These are phyloP conservation scores for Pollenia griseotomentosa DNA, from an alignment of 2,888 invertebrate genomes.

Conservation along the genomic window DNA sequence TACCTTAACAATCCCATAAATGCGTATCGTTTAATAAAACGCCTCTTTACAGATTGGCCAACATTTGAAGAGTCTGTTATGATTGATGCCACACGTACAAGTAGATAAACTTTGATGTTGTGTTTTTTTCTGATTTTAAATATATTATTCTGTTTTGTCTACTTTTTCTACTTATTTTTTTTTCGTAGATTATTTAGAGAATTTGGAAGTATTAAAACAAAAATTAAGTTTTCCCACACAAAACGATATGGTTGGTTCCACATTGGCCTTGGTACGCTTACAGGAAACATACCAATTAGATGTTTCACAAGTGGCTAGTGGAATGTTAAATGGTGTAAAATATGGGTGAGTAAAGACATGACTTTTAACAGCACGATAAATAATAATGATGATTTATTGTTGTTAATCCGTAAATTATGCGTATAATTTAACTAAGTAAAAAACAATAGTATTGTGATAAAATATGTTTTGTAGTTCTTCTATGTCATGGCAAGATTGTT, in stretches of 20 bases:
- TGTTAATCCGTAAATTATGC: conserved; percentile 7
- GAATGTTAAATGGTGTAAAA: conserved; percentile 93
- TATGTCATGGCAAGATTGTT: conserved; percentile 95
- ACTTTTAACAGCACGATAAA: neutral
- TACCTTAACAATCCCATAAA: conserved; percentile 97
- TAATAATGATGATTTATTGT: neutral
- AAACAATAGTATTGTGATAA: neutral
- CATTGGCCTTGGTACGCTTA: conserved; percentile 95
- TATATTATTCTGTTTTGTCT: neutral
- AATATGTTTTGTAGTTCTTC: conserved; percentile 84
- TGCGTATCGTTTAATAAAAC: conserved; percentile 96
- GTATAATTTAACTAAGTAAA: neutral
- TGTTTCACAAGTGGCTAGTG: conserved; percentile 92
- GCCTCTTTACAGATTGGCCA: conserved; percentile 96
- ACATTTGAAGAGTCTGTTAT: conserved; percentile 90
- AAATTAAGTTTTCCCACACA: conserved; percentile 93
- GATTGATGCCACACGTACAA: conserved; percentile 86
- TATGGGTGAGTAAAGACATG: conserved; percentile 86
- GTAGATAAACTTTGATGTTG: conserved; percentile 69
- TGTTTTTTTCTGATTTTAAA: neutral
- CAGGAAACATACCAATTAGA: conserved; percentile 97
- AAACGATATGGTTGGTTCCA: conserved; percentile 97
- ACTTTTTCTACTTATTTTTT: neutral
- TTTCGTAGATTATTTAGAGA: conserved; percentile 88
- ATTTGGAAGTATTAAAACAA: conserved; percentile 89